phyloP scores from a whole-genome alignment of 1,140 invertebrate species.

The Drosophila santomea region DNA sequence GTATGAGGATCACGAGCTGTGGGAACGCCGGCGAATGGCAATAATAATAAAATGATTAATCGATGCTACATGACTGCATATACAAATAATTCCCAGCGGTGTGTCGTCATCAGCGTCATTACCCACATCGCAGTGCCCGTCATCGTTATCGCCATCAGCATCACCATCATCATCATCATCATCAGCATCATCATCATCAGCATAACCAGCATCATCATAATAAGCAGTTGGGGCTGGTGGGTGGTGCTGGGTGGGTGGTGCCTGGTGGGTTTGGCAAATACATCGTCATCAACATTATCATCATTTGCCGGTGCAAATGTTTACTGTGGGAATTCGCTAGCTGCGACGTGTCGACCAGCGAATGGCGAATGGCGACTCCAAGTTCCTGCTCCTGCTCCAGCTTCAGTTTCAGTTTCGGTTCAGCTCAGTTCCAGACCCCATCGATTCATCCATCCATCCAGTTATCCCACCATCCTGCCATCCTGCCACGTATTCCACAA shows the following conservation, averaged over 20 bases:
- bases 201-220: conserved; percentile 6
- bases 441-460: conserved; percentile 1
- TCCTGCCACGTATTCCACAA: conserved; percentile 6
- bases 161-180: background rate
- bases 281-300: conserved; percentile 65
- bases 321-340: conserved; percentile 78
- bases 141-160: conserved; percentile 30
- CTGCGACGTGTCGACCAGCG: conserved; percentile 56
- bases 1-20: conserved; percentile 77
- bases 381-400: background rate
- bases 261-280: conserved; percentile 23
- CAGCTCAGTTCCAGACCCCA: background rate
- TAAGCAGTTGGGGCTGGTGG: conserved; percentile 2
- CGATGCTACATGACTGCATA: conserved; percentile 83
- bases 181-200: conserved; percentile 13
- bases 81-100: conserved; percentile 81
- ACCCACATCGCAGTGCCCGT: conserved; percentile 46
- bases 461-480: background rate
- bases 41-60: conserved; percentile 83
- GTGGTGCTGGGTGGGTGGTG: conserved; percentile 1
- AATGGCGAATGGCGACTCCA: conserved; percentile 12
- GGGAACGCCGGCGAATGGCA: conserved; percentile 74
- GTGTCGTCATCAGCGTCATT: conserved; percentile 73
- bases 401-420: background rate
- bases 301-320: conserved; percentile 73